These are phyloP conservation scores for Psittacara wagleri DNA, from an alignment of 2,113 vertebrate genomes.

Conservation along the genomic window DNA sequence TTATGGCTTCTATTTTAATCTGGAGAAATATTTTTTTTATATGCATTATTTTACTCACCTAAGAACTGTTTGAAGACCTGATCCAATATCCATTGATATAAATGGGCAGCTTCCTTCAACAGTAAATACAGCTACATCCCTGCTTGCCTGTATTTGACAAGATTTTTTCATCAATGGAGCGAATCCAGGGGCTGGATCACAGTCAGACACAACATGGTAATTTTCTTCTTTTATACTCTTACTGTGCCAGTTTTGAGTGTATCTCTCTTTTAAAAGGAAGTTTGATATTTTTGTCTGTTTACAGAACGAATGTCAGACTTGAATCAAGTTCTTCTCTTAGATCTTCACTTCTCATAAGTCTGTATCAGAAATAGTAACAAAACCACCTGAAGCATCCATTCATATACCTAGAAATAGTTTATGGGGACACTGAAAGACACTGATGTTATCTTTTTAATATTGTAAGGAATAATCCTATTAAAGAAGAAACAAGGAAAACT, in stretches of 20 bases:
- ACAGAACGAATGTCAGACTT: not conserved
- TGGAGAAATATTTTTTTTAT: not conserved
- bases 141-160: not conserved
- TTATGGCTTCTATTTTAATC: not conserved
- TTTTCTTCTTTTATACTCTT: not conserved
- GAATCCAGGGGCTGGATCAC: not conserved
- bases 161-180: not conserved
- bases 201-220: not conserved
- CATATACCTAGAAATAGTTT: slow-evolving; percentile 69
- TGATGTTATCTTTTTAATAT: slow-evolving; percentile 88
- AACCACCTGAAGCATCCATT: slow-evolving; percentile 70
- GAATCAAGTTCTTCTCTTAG: slow-evolving; percentile 20
- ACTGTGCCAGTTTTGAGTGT: not conserved
- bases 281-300: not conserved
- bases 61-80: not conserved
- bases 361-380: slow-evolving; percentile 23
- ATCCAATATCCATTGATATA: not conserved
- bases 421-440: slow-evolving; percentile 78
- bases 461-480: slow-evolving; percentile 84
- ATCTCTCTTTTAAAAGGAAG: slow-evolving; percentile 10
- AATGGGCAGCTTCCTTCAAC: not conserved
- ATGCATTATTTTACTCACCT: not conserved
- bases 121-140: not conserved
- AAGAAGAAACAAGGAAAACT: slow-evolving; percentile 82
- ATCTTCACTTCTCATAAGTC: slow-evolving; percentile 31